These are phyloP conservation scores for Aotus griseimembra DNA, from an alignment of 2,797 vertebrate genomes.

Conservation along the genomic window DNA sequence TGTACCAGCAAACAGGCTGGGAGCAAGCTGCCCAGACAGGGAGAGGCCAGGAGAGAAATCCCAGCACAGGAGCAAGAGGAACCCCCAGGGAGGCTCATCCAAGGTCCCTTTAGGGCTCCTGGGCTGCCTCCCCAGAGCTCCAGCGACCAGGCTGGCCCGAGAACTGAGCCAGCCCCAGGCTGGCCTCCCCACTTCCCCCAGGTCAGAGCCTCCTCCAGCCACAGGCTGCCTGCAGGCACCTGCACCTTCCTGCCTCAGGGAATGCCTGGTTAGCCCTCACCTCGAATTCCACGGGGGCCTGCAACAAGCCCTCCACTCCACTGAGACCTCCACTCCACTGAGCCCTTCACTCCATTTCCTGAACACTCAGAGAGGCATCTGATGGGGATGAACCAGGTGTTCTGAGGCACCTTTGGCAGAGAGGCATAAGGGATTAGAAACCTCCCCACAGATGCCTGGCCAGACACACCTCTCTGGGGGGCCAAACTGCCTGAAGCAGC, in stretches of 20 bases:
- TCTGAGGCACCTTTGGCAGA: not conserved
- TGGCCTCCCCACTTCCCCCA: not conserved
- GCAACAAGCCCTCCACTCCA: not conserved
- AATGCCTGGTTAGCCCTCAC: not conserved
- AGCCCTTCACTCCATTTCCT: not conserved
- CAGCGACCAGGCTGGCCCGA: not conserved
- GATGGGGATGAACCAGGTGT: not conserved
- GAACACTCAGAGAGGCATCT: not conserved
- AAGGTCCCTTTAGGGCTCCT: not conserved
- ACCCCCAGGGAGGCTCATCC: not conserved
- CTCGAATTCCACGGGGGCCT: fast-evolving
- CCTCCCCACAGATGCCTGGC: not conserved
- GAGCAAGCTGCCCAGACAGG: not conserved
- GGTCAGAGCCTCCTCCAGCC: no score
- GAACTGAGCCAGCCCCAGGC: not conserved
- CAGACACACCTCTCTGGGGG: not conserved
- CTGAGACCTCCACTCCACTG: no score
- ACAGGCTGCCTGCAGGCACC: not conserved
- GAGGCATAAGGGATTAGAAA: not conserved
- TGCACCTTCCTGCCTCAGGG: not conserved
- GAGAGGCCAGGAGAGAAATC: not conserved
- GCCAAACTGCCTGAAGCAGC: not conserved
- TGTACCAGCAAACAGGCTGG: not conserved
- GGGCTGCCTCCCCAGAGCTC: not conserved
- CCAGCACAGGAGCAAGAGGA: not conserved